Conservation (phyloP, 1,140 invertebrate species). For the Drusus annulatus region DNA sequence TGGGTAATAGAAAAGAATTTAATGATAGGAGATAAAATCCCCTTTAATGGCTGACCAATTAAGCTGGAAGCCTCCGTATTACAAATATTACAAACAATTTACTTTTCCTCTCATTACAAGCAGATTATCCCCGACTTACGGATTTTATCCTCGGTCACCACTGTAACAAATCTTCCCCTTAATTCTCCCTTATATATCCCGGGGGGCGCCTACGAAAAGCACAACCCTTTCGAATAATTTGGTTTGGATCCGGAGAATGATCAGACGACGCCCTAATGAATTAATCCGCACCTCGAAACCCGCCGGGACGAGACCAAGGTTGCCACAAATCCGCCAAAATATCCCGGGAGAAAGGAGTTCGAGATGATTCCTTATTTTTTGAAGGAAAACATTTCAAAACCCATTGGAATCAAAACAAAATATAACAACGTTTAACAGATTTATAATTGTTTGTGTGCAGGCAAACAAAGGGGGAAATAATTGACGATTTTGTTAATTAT, state of each 20-base stretch:
- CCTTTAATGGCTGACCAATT: conserved; percentile 8
- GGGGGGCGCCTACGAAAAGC: neutral
- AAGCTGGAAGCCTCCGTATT: neutral
- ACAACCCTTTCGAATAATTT: conserved; percentile 45
- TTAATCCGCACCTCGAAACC: conserved; percentile 37
- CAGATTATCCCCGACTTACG: conserved; percentile 23
- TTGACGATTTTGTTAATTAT: too few relatives aligned
- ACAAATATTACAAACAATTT: conserved; percentile 4
- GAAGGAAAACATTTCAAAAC: too few relatives aligned
- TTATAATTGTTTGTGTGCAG: too few relatives aligned
- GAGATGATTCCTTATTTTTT: too few relatives aligned
- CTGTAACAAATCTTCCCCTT: conserved; percentile 17
- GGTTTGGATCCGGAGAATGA: conserved; percentile 38
- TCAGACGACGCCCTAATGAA: conserved; percentile 46
- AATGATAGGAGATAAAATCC: neutral
- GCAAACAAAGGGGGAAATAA: too few relatives aligned
- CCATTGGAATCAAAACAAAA: too few relatives aligned
- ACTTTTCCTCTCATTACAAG: conserved; percentile 26
- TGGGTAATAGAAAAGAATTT: neutral
- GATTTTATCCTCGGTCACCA: conserved; percentile 32
- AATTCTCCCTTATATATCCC: neutral
- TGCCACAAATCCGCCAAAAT: neutral
- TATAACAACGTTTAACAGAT: too few relatives aligned
- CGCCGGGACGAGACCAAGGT: neutral
- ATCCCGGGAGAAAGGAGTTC: too few relatives aligned